Evolutionary conservation across 2,797 vertebrate genomes (phyloP).

Genomic region (Coluber constrictor): DNA sequence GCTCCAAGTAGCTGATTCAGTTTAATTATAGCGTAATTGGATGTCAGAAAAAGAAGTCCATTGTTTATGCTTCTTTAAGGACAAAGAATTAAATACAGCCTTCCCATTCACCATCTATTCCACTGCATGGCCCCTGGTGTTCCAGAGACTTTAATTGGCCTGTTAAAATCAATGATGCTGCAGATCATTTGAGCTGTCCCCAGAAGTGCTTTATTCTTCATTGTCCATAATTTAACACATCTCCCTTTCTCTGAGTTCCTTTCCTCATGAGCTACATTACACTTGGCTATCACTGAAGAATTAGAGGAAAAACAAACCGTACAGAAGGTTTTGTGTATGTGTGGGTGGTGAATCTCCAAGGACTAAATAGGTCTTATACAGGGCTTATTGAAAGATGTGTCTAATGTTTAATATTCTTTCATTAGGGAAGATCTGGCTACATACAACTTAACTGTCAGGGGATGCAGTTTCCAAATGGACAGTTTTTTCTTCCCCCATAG

Average conservation of each 20-base stretch:
- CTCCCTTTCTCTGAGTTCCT: neutral
- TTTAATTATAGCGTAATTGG: constrained; percentile 66
- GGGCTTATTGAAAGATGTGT: neutral
- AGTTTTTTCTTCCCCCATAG: neutral
- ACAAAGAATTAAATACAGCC: constrained; percentile 29
- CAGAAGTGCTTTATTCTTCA: constrained; percentile 14
- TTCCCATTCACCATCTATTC: neutral
- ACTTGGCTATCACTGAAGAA: neutral
- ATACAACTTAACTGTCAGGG: neutral
- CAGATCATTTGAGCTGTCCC: neutral
- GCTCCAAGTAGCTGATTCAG: constrained; percentile 54
- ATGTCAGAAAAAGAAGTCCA: constrained; percentile 57
- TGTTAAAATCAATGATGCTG: neutral
- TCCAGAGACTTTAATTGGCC: constrained; percentile 44
- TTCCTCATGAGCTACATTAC: neutral
- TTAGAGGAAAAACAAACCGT: neutral
- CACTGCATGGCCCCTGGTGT: constrained; percentile 1
- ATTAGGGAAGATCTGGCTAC: neutral
- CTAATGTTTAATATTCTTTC: neutral
- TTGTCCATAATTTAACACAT: constrained; percentile 6
- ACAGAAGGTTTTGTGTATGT: neutral
- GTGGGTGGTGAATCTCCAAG: neutral
- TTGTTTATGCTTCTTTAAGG: constrained; percentile 52
- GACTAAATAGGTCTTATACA: neutral
- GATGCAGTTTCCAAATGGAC: neutral